These are phyloP conservation scores for Goniozus legneri DNA, from an alignment of 1,140 invertebrate genomes.

Conservation along the genomic window DNA sequence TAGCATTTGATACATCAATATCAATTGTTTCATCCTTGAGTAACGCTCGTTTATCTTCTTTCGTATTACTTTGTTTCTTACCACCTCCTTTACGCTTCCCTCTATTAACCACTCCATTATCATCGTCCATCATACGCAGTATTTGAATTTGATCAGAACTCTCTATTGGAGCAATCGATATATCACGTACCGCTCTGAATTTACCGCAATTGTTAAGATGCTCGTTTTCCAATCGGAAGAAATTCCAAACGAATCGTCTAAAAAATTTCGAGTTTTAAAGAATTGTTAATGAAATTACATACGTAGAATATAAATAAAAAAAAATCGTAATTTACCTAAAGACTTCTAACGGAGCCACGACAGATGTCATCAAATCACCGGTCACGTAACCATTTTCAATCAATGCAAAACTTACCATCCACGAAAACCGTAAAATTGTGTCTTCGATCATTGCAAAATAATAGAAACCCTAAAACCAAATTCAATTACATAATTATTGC, in stretches of 20 bases:
- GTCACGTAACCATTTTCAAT: conserved; percentile 79
- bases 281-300: background rate
- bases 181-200: conserved; percentile 97
- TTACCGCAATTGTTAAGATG: conserved; percentile 99
- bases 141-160: conserved; percentile 88
- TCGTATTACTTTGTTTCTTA: conserved; percentile 47
- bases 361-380: conserved; percentile 82
- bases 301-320: background rate
- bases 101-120: conserved; percentile 81
- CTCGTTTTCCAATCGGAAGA: conserved; percentile 98
- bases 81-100: conserved; percentile 55
- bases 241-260: conserved; percentile 99
- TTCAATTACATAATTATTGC: conserved; percentile 2
- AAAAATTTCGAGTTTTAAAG: conserved; percentile 10
- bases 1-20: conserved; percentile 48
- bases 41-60: conserved; percentile 56
- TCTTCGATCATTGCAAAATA: conserved; percentile 98
- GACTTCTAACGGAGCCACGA: conserved; percentile 91
- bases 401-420: conserved; percentile 84
- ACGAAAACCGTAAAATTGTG: conserved; percentile 88
- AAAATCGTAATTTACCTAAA: conserved; percentile 67
- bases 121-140: conserved; percentile 93
- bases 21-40: conserved; percentile 57
- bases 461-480: conserved; percentile 75
- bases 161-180: conserved; percentile 95